Evolutionary conservation across 2,888 invertebrate species (phyloP).

Genomic region (Lumbricus terrestris): DNA sequence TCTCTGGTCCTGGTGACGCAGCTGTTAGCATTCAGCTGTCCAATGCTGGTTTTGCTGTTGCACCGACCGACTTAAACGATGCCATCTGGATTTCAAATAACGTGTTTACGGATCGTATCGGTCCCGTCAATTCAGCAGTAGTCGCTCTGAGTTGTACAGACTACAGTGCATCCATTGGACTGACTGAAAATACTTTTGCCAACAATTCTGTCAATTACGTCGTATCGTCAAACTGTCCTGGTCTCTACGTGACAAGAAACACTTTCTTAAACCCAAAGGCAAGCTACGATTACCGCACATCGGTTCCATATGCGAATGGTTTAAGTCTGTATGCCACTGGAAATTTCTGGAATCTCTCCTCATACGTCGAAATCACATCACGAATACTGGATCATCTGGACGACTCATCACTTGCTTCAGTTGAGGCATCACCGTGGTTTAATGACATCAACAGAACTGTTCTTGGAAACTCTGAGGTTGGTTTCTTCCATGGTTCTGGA

Average conservation of each 20-base stretch:
- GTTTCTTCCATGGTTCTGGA: background rate
- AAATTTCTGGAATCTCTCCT: constrained; percentile 18
- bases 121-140: constrained; percentile 7
- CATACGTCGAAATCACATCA: background rate
- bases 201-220: constrained; percentile 13
- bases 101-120: background rate
- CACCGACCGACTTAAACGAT: background rate
- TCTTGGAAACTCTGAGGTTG: background rate
- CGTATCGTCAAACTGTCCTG: background rate
- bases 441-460: constrained; percentile 12
- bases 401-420: background rate
- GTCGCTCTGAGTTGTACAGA: background rate
- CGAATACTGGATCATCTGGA: constrained; percentile 19
- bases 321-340: constrained; percentile 4
- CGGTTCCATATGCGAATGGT: background rate
- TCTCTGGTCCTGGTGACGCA: no score
- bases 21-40: no score
- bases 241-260: constrained; percentile 10
- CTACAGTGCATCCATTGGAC: background rate
- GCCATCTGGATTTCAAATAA: constrained; percentile 8
- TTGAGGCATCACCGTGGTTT: constrained; percentile 17
- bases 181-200: constrained; percentile 17
- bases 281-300: background rate
- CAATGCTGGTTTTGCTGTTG: no score
- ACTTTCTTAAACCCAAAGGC: constrained; percentile 13